These are phyloP conservation scores for Monochamus saltuarius DNA, from an alignment of 1,140 invertebrate genomes.

Conservation along the genomic window DNA sequence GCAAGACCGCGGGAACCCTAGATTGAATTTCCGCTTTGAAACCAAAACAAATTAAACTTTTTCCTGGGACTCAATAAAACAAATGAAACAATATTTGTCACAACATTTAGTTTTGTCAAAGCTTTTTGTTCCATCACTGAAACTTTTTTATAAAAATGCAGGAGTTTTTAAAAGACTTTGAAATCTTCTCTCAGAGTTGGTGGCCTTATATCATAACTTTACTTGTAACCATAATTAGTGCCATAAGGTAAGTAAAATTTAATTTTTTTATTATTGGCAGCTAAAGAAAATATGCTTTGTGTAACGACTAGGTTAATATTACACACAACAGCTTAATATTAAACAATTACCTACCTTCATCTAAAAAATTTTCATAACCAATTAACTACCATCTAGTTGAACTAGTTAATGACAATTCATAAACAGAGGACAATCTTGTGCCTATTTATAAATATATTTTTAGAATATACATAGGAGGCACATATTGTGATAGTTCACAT, in stretches of 20 bases:
- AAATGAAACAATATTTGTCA: background rate
- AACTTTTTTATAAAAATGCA: constrained; percentile 13
- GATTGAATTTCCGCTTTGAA: constrained; percentile 8
- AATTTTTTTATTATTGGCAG: background rate
- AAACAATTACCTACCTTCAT: background rate
- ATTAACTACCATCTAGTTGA: too few relatives aligned
- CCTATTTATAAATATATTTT: too few relatives aligned
- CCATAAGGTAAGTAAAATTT: constrained; percentile 36
- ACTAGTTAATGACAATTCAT: too few relatives aligned
- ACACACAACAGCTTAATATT: too few relatives aligned
- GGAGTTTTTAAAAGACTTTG: constrained; percentile 22
- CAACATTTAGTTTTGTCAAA: too few relatives aligned
- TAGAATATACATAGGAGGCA: constrained; percentile 53
- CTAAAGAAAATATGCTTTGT: background rate
- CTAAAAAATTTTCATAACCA: too few relatives aligned
- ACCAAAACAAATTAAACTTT: constrained; percentile 8
- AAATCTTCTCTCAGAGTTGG: constrained; percentile 31
- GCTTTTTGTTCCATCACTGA: background rate
- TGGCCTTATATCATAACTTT: constrained; percentile 39
- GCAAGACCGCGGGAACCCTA: too few relatives aligned
- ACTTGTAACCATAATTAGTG: constrained; percentile 37
- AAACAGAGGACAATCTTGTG: too few relatives aligned
- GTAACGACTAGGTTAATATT: too few relatives aligned
- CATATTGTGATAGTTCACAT: constrained; percentile 46
- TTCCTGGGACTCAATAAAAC: constrained; percentile 5